Evolutionary conservation across 2,888 invertebrate genomes (phyloP), one percentile per base, ranked within the genome.

Genomic region (Bhutanitis thaidina): DNA sequence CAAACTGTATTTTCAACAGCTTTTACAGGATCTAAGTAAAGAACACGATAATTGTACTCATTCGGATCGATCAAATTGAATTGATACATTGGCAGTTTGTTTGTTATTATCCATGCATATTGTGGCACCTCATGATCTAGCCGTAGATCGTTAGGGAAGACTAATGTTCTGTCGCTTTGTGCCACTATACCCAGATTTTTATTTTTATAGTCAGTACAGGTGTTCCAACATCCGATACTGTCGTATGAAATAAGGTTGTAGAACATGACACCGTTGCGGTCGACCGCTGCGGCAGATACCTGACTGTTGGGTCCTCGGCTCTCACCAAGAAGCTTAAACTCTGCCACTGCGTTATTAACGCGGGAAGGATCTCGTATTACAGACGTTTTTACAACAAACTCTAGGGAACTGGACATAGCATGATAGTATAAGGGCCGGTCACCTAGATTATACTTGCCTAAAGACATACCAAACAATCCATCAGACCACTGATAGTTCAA

Each of bases 211-310:
- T 94, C 92, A 62, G 94, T 94, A n/a, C 91, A 87, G 3, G 93
- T 94, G 67, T 96, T 93, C 96, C 96, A 96, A 77, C 96, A 96
- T 57, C 94, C 95, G 40, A 96, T 91, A 54, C 94, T 92, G 75
- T 96, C 94, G 54, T 91, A 91, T 49, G 94, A 94, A 46, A 96
- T 93, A 75, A 95, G 92, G 88, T 96, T 95, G 73, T 91, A 96
- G 80, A 94, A 95, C 92, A 96, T 93, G 12, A 96, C 90, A 54
- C 94, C 94, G 69, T 93, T 92, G 61, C 91, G 90, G 70, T 94
- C 94, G 66, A 96, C 92, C 27, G 92, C 94, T 27, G 94, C 92
- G 30, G 94, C 94, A 0, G 95, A 94, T 10, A 94, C 93, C 61
- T 96, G 96, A 1, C 94, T 94, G 45, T 76, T 69, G 40, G 71